Evolutionary conservation across 1,140 invertebrate genomes (phyloP), one percentile per base, ranked within the genome.

Genomic region (Pogonomyrmex californicus): DNA sequence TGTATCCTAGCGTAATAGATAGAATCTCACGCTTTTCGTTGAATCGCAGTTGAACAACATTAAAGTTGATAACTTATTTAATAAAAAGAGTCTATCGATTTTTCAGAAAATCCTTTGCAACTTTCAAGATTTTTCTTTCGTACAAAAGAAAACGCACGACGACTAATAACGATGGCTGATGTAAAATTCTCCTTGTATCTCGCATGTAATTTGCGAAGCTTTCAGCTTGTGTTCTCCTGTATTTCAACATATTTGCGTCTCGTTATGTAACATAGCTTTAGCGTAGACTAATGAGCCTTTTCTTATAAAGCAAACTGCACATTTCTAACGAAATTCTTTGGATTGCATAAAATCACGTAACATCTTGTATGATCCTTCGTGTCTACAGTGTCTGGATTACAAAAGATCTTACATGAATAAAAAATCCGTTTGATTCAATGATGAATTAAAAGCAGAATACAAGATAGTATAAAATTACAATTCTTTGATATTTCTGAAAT

Each of bases 1-100:
- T 65, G 36, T 47, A 63, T 77, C 56, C 30, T 30, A 17, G 10
- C 1, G 7, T 47, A 65, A 89, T 86, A 87, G 38, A 86, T 78
- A 49, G 41, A 66, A 75, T 49, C 54, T 30, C 41, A 41, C 6
- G n/a, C 9, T 73, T 36, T 36, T 30, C 4, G 23, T 33, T 7
- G n/a, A n/a, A 10, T 71, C 33, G n/a, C 1, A 47, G 33, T 56
- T 36, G 44, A 14, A 1, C 7, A n/a, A 65, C 38, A 58, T 75
- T 44, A 36, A 41, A 41, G 44, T 56, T 44, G 56, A 68, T 51
- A 49, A 83, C 73, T 12, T 38, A 1, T 10, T 41, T 36, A 38
- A 73, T 47, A 38, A 41, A 36, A 60, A 38, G 41, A 3, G 4
- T 14, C 4, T 6, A 33, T 17, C 12, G 33, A 79, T 30, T 38